These are phyloP conservation scores for Xiphorhynchus elegans DNA, from an alignment of 2,113 vertebrate species.

Conservation along the genomic window DNA sequence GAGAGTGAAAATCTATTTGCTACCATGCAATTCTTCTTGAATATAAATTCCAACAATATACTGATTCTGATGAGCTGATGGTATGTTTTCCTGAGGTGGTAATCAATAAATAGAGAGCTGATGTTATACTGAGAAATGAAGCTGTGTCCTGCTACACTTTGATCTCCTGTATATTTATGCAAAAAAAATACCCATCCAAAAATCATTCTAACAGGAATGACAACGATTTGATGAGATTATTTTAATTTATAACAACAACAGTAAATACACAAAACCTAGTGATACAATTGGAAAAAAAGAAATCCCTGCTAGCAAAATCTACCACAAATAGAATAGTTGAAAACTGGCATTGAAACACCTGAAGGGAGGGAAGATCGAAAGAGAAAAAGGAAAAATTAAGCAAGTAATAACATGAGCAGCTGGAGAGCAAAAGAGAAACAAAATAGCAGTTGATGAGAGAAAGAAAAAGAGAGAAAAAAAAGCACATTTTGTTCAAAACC, in stretches of 20 bases:
- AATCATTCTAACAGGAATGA: neutral
- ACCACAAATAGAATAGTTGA: neutral
- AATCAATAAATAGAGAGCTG: neutral
- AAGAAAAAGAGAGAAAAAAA: neutral
- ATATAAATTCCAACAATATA: neutral
- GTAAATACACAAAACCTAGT: neutral
- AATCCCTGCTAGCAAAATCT: neutral
- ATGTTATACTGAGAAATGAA: neutral
- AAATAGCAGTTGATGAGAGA: slow-evolving; percentile 54
- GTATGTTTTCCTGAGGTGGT: neutral
- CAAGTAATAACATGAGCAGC: slow-evolving; percentile 67
- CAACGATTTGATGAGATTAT: neutral
- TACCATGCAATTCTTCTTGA: neutral
- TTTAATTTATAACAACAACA: neutral
- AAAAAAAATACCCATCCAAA: neutral
- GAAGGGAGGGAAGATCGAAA: slow-evolving; percentile 29
- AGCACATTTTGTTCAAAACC: slow-evolving; percentile 59
- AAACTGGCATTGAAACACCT: slow-evolving; percentile 26
- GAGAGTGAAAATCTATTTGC: neutral
- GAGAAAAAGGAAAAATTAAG: slow-evolving; percentile 63
- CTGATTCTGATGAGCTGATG: neutral
- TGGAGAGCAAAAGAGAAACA: slow-evolving; percentile 53
- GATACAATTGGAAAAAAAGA: neutral
- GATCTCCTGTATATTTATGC: neutral
- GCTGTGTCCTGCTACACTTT: neutral